Evolutionary conservation across 2,888 invertebrate genomes (phyloP).

Genomic region (Apodemia zela): DNA sequence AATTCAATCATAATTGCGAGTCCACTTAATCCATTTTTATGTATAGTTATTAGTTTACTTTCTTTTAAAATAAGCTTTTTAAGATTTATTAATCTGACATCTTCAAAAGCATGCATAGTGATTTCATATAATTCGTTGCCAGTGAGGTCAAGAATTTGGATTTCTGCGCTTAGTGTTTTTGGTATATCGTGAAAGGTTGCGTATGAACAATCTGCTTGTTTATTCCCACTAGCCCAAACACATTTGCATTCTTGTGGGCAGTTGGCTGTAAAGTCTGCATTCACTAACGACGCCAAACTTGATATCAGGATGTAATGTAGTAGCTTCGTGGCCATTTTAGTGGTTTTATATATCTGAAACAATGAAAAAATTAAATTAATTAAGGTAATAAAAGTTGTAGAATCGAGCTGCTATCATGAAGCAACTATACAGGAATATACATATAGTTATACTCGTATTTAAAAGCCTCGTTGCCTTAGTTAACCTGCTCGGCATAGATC

Average conservation of each 20-base stretch:
- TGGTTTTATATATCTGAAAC: slow-evolving; percentile 53
- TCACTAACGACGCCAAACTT: slow-evolving; percentile 46
- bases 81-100: slow-evolving; percentile 86
- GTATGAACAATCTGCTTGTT: slow-evolving; percentile 89
- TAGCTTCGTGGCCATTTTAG: slow-evolving; percentile 52
- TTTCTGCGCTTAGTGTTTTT: slow-evolving; percentile 84
- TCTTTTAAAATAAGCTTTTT: slow-evolving; percentile 89
- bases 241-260: slow-evolving; percentile 88
- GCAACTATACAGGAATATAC: no score
- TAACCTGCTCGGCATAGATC: no score
- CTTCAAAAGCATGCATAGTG: slow-evolving; percentile 83
- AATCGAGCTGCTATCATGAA: not conserved
- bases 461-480: no score
- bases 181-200: slow-evolving; percentile 86
- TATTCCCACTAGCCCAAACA: slow-evolving; percentile 92
- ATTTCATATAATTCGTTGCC: slow-evolving; percentile 85
- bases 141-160: slow-evolving; percentile 86
- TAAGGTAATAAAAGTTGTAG: not conserved
- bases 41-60: slow-evolving; percentile 86
- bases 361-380: slow-evolving; percentile 38
- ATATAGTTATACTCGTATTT: no score
- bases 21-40: slow-evolving; percentile 87
- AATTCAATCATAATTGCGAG: slow-evolving; percentile 90
- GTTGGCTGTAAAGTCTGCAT: slow-evolving; percentile 77
- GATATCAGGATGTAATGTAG: slow-evolving; percentile 44